These are phyloP conservation scores for Pandemis heparana DNA, from an alignment of 2,888 invertebrate genomes.

Conservation along the genomic window DNA sequence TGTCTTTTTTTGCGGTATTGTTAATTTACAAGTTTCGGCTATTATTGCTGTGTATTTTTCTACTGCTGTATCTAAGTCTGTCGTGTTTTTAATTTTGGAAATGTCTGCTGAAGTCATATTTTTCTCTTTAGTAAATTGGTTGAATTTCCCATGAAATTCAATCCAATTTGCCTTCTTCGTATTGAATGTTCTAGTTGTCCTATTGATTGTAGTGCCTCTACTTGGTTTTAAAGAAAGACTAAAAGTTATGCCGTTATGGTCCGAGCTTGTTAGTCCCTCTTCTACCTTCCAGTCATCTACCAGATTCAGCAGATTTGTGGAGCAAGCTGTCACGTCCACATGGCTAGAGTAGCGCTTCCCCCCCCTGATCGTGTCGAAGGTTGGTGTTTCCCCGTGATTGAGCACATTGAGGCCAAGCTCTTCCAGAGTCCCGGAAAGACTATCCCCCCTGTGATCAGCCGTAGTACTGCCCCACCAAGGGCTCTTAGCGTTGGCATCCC, in stretches of 20 bases:
- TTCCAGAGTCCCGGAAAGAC: constrained; percentile 28
- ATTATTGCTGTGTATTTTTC: background rate
- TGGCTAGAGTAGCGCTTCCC: background rate
- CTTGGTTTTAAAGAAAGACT: background rate
- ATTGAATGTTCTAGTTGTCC: background rate
- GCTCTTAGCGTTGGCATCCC: constrained; percentile 18
- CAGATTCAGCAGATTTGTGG: background rate
- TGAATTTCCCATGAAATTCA: background rate
- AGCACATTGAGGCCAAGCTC: constrained; percentile 46
- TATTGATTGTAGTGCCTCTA: background rate
- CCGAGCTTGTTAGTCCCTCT: background rate
- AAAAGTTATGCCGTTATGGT: background rate
- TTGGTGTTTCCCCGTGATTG: constrained; percentile 44
- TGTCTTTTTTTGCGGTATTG: background rate
- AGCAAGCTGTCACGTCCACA: background rate
- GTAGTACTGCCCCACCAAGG: constrained; percentile 24
- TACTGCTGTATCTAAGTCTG: background rate
- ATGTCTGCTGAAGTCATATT: too few relatives aligned
- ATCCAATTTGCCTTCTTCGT: constrained; percentile 18
- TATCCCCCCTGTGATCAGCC: constrained; percentile 43
- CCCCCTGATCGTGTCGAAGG: constrained; percentile 21
- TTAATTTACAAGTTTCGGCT: background rate
- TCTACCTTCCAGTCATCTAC: background rate
- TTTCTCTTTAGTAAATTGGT: background rate
- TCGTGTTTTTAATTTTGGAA: too few relatives aligned